Conservation (phyloP, 2,113 vertebrate genomes). For the Cyanistes caeruleus region DNA sequence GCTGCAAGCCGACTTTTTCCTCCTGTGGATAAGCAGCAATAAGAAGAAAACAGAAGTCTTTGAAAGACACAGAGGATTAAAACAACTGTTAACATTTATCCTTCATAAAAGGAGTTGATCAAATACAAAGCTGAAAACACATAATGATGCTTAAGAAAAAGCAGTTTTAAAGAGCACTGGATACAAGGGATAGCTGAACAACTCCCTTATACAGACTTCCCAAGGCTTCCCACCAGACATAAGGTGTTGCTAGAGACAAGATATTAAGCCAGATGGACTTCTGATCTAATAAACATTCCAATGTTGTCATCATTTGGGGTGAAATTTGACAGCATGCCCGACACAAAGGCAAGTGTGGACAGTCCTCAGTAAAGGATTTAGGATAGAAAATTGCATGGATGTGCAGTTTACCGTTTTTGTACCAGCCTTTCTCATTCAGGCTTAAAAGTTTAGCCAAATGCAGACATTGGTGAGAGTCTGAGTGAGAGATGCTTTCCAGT, state of each 20-base stretch:
- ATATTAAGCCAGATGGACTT: slow-evolving; percentile 13
- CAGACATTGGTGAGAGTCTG: background rate
- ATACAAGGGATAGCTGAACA: background rate
- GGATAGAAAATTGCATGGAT: background rate
- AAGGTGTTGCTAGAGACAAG: background rate
- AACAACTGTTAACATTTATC: background rate
- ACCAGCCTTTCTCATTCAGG: background rate
- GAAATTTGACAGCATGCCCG: background rate
- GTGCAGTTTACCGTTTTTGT: background rate
- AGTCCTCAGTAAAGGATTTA: background rate
- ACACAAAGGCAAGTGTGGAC: background rate
- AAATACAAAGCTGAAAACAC: background rate
- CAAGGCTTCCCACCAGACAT: background rate
- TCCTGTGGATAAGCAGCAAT: background rate
- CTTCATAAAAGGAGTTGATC: background rate
- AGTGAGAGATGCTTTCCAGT: background rate
- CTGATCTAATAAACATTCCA: background rate
- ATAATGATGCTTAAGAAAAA: background rate
- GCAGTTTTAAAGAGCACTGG: background rate
- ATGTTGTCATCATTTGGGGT: background rate
- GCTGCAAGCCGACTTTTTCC: background rate
- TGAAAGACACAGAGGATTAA: background rate
- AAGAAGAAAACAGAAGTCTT: background rate
- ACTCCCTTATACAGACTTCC: background rate
- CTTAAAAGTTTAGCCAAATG: background rate